Conservation (phyloP, 1,140 invertebrate species). For the Heliconius congener region DNA sequence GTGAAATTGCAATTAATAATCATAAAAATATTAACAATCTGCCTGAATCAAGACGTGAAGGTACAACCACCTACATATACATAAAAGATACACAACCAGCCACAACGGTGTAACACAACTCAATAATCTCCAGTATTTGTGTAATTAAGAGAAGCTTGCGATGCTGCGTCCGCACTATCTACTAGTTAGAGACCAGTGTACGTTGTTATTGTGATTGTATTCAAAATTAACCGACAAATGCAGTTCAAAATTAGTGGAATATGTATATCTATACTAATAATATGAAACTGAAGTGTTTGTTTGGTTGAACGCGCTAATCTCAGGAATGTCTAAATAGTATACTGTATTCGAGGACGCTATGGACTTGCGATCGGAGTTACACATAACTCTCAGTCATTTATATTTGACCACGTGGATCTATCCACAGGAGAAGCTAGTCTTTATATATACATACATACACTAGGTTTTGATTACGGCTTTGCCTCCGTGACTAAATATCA, state of each 20-base stretch:
- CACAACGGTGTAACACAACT: background rate
- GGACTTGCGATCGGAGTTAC: no score
- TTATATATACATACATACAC: no score
- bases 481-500: no score
- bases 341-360: no score
- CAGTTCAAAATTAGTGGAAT: background rate
- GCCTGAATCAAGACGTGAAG: background rate
- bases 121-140: background rate
- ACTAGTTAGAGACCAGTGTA: background rate
- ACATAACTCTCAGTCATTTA: no score
- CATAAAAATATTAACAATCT: background rate
- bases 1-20: background rate
- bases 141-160: background rate
- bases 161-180: background rate
- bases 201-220: background rate
- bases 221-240: background rate
- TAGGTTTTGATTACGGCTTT: no score
- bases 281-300: no score
- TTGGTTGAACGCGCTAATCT: no score
- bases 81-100: background rate
- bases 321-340: no score
- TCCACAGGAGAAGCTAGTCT: no score
- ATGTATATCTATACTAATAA: no score
- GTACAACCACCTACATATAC: background rate
- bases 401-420: no score